Percentiles rank a stretch among this genome's conserved stretches.
These are phyloP conservation scores for Calephelis perditalis DNA, from an alignment of 2,888 invertebrate species.

Conservation along the genomic window DNA sequence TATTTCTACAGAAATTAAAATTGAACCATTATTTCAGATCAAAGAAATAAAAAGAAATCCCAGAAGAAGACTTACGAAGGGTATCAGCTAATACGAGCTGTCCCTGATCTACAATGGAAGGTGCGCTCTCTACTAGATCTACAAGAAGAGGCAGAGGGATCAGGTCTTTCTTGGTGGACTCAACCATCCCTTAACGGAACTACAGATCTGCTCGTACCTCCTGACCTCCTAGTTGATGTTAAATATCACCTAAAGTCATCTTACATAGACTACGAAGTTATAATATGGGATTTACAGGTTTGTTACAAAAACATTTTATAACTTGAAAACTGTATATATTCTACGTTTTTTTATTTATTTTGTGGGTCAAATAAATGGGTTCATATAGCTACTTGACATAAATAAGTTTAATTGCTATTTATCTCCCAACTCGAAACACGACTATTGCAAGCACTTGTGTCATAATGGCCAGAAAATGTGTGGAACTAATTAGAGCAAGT, in stretches of 20 bases:
- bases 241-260: constrained; percentile 79
- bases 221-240: constrained; percentile 78
- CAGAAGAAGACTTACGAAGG: constrained; percentile 74
- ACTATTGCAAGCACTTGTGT: too few relatives aligned
- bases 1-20: too few relatives aligned
- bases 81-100: constrained; percentile 70
- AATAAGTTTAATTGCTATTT: too few relatives aligned
- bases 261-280: constrained; percentile 80
- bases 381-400: too few relatives aligned
- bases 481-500: too few relatives aligned
- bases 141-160: constrained; percentile 68
- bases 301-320: background rate
- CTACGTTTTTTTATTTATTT: too few relatives aligned
- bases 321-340: too few relatives aligned
- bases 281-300: constrained; percentile 85
- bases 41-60: constrained; percentile 55
- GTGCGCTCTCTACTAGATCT: constrained; percentile 64
- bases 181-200: constrained; percentile 69
- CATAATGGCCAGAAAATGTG: too few relatives aligned
- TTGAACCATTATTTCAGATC: constrained; percentile 37
- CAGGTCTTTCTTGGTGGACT: constrained; percentile 74
- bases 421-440: too few relatives aligned
- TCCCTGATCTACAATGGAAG: constrained; percentile 62
- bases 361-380: too few relatives aligned
- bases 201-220: constrained; percentile 86